Conservation (phyloP, 2,888 invertebrate species). For the Brachypalpus laphriformis region DNA sequence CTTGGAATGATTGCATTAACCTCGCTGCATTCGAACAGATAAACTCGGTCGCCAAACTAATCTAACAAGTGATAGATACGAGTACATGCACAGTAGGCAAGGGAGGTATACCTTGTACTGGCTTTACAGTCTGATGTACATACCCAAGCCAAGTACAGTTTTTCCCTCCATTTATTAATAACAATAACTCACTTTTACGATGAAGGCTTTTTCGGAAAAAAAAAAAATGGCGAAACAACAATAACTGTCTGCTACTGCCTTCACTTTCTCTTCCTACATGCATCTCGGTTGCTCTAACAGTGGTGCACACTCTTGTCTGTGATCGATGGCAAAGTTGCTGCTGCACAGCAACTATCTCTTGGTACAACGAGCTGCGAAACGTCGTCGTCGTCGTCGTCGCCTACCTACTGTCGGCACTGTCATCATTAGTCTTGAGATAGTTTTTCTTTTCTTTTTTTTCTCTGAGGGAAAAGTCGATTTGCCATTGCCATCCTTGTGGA, state of each 20-base stretch:
- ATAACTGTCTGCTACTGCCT: slow-evolving; percentile 40
- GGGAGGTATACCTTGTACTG: too few species aligned
- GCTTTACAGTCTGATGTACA: too few species aligned
- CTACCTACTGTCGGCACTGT: slow-evolving; percentile 15
- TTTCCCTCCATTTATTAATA: slow-evolving; percentile 58
- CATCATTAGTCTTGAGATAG: slow-evolving; percentile 25
- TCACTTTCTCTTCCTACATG: slow-evolving; percentile 71
- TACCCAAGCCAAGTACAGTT: slow-evolving; percentile 12
- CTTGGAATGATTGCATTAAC: slow-evolving; percentile 50
- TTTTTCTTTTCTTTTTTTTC: not conserved
- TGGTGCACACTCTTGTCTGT: not conserved
- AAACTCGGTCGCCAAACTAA: slow-evolving; percentile 43
- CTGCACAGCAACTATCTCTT: slow-evolving; percentile 43
- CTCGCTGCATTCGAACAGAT: slow-evolving; percentile 32
- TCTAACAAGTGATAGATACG: slow-evolving; percentile 40
- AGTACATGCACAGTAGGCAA: not conserved
- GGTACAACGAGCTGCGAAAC: not conserved
- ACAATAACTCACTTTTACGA: slow-evolving; percentile 67
- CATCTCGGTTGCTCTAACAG: slow-evolving; percentile 53
- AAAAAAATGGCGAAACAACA: slow-evolving; percentile 21
- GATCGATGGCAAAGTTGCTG: slow-evolving; percentile 57
- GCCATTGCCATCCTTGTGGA: not conserved
- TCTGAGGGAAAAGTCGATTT: slow-evolving; percentile 19
- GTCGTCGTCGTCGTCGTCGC: not conserved
- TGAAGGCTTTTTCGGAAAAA: slow-evolving; percentile 59